A percentile compares a stretch with the other conserved stretches of the same genome.
Evolutionary conservation across 2,113 vertebrate genomes (phyloP).

Genomic region (Canis aureus): DNA sequence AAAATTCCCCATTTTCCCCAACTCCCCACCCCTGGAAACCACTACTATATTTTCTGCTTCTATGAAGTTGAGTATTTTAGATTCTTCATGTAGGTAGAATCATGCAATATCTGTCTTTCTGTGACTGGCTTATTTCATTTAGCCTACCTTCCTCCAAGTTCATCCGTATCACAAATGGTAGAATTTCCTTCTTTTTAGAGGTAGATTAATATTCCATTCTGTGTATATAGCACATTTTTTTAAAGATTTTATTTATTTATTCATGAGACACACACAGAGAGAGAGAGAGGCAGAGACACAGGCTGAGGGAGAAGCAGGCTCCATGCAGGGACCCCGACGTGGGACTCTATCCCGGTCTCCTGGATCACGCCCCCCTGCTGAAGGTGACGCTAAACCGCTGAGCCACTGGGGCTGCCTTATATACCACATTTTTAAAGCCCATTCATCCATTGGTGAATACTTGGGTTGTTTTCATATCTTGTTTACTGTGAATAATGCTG

Average conservation of each 20-base stretch:
- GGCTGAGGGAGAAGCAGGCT: no score
- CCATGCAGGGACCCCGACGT: no score
- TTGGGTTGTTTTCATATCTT: neutral
- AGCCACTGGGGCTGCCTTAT: neutral
- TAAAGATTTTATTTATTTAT: no score
- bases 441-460: neutral
- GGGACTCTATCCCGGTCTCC: no score
- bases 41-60: neutral
- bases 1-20: neutral
- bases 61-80: neutral
- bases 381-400: no score
- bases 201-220: neutral
- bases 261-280: no score
- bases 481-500: neutral
- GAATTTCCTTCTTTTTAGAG: neutral
- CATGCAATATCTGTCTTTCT: neutral
- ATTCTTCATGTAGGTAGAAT: neutral
- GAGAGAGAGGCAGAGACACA: no score
- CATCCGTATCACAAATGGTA: neutral
- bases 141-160: neutral
- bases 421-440: neutral
- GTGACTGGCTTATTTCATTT: neutral
- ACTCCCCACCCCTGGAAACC: neutral
- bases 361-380: no score
- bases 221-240: neutral